These are phyloP conservation scores for Cydia splendana DNA, from an alignment of 1,140 invertebrate genomes.

Conservation along the genomic window DNA sequence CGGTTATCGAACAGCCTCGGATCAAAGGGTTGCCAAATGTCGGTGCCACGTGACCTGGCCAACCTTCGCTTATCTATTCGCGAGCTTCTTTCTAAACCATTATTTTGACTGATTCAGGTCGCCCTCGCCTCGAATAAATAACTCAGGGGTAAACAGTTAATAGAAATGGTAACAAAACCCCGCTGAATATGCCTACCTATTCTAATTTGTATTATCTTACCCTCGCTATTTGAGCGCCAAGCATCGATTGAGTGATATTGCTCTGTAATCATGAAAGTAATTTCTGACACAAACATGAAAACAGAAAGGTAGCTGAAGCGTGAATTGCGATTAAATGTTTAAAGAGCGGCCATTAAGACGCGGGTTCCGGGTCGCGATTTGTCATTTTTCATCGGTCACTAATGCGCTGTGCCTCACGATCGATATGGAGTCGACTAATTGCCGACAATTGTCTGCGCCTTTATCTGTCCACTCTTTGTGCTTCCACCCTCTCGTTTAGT, in stretches of 20 bases:
- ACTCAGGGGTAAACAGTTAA: constrained; percentile 3
- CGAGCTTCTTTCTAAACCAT: constrained; percentile 19
- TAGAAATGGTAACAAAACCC: not conserved
- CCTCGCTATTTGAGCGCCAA: not conserved
- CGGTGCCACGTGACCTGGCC: constrained; percentile 29
- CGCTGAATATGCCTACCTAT: not conserved
- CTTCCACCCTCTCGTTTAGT: constrained; percentile 12
- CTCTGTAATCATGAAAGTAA: not conserved
- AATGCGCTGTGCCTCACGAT: constrained; percentile 44
- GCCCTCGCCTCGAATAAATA: constrained; percentile 22
- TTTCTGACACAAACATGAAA: constrained; percentile 1
- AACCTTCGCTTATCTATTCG: constrained; percentile 30
- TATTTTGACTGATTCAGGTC: constrained; percentile 18
- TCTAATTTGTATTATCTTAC: not conserved
- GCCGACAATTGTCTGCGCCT: constrained; percentile 53
- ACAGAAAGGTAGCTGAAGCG: not conserved
- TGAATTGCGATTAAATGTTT: constrained; percentile 4
- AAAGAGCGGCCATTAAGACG: constrained; percentile 35
- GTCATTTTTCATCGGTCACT: constrained; percentile 49
- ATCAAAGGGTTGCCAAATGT: constrained; percentile 39
- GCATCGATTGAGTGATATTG: not conserved
- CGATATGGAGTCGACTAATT: constrained; percentile 52
- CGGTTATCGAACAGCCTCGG: constrained; percentile 34
- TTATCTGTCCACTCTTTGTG: constrained; percentile 51
- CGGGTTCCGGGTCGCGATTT: constrained; percentile 32